phyloP scores from a whole-genome alignment of 2,797 vertebrate species.

The Neostethus bicornis region DNA sequence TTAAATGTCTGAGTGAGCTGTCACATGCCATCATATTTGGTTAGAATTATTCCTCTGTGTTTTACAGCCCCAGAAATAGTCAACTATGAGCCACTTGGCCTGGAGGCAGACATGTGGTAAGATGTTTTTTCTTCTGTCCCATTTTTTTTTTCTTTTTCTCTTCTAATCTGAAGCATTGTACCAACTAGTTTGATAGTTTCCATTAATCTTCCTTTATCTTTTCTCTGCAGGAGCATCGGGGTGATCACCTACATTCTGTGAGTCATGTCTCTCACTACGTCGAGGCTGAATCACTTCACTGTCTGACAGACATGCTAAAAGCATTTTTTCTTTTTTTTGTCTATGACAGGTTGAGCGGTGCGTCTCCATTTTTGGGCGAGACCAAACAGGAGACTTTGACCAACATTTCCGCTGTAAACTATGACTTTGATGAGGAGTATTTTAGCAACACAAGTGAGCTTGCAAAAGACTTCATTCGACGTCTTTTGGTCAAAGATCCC shows the following conservation, averaged over 20 bases:
- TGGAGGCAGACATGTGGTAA: slow-evolving; percentile 99
- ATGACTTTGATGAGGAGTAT: slow-evolving; percentile 96
- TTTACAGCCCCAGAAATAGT: slow-evolving; percentile 94
- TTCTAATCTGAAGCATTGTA: slow-evolving; percentile 4
- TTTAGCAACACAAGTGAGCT: slow-evolving; percentile 97
- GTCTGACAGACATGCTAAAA: slow-evolving; percentile 7
- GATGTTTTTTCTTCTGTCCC: slow-evolving; percentile 39
- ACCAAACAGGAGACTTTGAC: slow-evolving; percentile 98
- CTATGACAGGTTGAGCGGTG: slow-evolving; percentile 86
- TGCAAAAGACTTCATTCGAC: slow-evolving; percentile 97
- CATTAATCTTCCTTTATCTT: slow-evolving; percentile 32
- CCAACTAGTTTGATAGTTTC: slow-evolving; percentile 5
- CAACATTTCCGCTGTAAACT: slow-evolving; percentile 96
- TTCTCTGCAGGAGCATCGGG: slow-evolving; percentile 90
- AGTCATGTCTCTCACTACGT: slow-evolving; percentile 71
- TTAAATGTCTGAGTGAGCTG: slow-evolving; percentile 11
- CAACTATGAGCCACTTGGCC: slow-evolving; percentile 96
- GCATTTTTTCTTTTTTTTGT: slow-evolving; percentile 1
- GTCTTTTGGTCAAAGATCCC: slow-evolving; percentile 94
- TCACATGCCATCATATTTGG: slow-evolving; percentile 52
- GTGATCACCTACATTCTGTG: slow-evolving; percentile 98
- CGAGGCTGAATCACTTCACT: neutral
- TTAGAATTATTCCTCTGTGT: slow-evolving; percentile 50
- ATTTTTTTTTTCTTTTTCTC: neutral
- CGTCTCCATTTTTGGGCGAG: slow-evolving; percentile 95